phyloP scores from a whole-genome alignment of 2,113 vertebrate species.

The Cathartes aura region DNA sequence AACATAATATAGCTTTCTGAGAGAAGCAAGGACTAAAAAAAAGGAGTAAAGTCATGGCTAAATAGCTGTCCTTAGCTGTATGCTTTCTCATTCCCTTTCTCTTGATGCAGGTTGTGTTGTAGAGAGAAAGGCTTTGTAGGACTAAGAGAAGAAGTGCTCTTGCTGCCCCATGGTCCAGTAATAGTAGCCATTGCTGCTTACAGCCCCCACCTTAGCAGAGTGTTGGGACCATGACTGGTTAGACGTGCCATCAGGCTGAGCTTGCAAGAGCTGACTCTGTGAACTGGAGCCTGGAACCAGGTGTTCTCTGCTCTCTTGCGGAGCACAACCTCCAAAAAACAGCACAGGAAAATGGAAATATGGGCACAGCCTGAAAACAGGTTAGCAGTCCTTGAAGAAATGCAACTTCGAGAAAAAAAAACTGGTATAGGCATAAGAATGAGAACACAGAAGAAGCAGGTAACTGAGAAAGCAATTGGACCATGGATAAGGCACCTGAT shows the following conservation, averaged over 20 bases:
- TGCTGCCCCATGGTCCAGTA: neutral
- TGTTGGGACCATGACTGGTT: accelerated
- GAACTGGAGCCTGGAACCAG: neutral
- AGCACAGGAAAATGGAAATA: neutral
- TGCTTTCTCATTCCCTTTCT: neutral
- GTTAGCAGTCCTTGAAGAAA: neutral
- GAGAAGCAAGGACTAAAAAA: neutral
- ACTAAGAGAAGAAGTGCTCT: neutral
- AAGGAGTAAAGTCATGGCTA: neutral
- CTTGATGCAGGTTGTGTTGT: neutral
- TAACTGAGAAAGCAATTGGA: neutral
- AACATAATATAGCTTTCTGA: neutral
- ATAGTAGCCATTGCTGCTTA: neutral
- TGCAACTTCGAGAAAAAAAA: neutral
- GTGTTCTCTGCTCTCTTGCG: neutral
- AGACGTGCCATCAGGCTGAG: neutral
- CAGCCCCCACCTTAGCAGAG: neutral
- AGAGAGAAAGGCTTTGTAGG: neutral
- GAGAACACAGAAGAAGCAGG: neutral
- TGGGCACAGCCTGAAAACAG: neutral
- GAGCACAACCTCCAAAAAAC: neutral
- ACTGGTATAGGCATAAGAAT: neutral
- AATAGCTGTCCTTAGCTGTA: neutral
- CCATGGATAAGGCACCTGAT: neutral
- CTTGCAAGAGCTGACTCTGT: neutral